Evolutionary conservation across 2,797 vertebrate species (phyloP).

Genomic region (Pogonophryne albipinna): DNA sequence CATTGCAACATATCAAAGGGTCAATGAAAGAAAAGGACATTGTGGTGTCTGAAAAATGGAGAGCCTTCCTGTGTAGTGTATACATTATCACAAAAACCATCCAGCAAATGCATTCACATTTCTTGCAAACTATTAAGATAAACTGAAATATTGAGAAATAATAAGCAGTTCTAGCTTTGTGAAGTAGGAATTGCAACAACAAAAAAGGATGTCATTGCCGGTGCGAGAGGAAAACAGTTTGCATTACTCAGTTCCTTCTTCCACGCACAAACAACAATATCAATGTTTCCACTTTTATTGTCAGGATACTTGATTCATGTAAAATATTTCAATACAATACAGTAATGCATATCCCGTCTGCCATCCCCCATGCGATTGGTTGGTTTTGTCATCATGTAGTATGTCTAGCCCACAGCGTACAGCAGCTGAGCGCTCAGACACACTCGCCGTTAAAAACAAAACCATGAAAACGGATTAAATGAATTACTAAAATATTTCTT

Average conservation of each 20-base stretch:
- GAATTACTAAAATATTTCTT: conserved; percentile 86
- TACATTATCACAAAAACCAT: neutral
- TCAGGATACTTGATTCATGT: conserved; percentile 99
- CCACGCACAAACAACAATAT: conserved; percentile 34
- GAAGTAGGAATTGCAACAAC: neutral
- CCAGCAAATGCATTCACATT: neutral
- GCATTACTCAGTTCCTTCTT: neutral
- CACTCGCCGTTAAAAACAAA: conserved; percentile 81
- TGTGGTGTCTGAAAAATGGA: neutral
- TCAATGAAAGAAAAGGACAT: neutral
- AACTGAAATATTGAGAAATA: conserved; percentile 8
- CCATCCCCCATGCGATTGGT: conserved; percentile 82
- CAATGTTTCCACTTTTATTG: conserved; percentile 93
- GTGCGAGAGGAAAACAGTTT: neutral
- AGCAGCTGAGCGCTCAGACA: conserved; percentile 85
- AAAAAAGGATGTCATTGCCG: neutral
- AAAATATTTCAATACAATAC: conserved; percentile 99
- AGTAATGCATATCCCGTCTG: conserved; percentile 97
- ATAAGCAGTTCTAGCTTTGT: neutral
- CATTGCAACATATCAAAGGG: neutral
- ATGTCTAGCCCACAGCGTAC: conserved; percentile 92
- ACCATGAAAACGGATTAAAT: conserved; percentile 86
- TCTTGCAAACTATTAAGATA: neutral
- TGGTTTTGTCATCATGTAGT: conserved; percentile 88
- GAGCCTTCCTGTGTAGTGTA: neutral